Conservation (phyloP, 2,797 vertebrate genomes). For the Clarias pachynema region DNA sequence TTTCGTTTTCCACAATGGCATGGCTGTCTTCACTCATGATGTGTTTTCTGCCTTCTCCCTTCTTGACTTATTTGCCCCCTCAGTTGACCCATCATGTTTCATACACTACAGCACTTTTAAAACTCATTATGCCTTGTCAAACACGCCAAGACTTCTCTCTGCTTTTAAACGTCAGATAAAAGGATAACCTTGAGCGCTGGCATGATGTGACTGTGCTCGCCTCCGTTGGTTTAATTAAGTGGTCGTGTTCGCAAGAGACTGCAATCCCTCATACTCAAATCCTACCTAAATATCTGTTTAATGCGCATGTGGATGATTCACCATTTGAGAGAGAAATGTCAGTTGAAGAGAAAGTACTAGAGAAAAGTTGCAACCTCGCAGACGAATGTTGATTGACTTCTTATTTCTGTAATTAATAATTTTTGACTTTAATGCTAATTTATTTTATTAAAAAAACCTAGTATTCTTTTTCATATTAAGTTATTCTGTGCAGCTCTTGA, state of each 20-base stretch:
- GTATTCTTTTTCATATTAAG: neutral
- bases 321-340: slow-evolving; percentile 23
- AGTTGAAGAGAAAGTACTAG: slow-evolving; percentile 22
- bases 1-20: neutral
- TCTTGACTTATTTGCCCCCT: slow-evolving; percentile 22
- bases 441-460: neutral
- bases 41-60: neutral
- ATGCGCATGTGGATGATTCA: slow-evolving; percentile 29
- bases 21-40: neutral
- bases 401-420: neutral
- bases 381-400: neutral
- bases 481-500: neutral
- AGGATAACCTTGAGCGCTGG: slow-evolving; percentile 66
- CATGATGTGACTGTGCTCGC: slow-evolving; percentile 53
- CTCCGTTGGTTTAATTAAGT: slow-evolving; percentile 51
- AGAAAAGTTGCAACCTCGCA: neutral
- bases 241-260: slow-evolving; percentile 48
- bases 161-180: slow-evolving; percentile 65
- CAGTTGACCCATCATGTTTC: slow-evolving; percentile 27
- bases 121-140: slow-evolving; percentile 61
- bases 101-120: slow-evolving; percentile 32
- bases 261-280: slow-evolving; percentile 44
- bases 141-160: slow-evolving; percentile 60
- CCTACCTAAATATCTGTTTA: slow-evolving; percentile 38
- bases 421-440: neutral